Evolutionary conservation across 2,888 invertebrate genomes (phyloP), one percentile per base, ranked within the genome.

Genomic region (Perizoma flavofasciatum): DNA sequence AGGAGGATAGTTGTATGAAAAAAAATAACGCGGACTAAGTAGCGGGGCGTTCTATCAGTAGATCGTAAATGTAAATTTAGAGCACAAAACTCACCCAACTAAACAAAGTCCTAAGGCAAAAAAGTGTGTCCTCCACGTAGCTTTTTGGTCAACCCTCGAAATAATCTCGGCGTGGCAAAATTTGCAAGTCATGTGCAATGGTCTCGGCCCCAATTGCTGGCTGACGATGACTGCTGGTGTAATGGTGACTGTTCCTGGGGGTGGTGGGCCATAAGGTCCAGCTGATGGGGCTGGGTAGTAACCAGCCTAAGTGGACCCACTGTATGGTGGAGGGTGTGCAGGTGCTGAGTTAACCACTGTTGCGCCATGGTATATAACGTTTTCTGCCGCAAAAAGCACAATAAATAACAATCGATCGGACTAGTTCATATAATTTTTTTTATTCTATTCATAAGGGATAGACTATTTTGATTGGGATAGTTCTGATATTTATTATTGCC

Each of bases 331-430:
- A 7, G 37, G 37, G 37, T 37, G 5, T 7, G 1, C 37, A 1
- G 37, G 37, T 37, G 37, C 6, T 37, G 37, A 37, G 37, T 37
- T 37, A 37, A 37, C 37, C 5, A 37, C 48, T 49, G 58, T 55
- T 41, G 51, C 40, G 46, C 48, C 53, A 59, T 55, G 33, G 58
- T 54, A 22, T 46, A 44, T 44, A 10, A 35, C 6, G 34, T 47
- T 8, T n/a, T 49, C 22, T 11, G 46, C 56, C 60, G 22, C 52
- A 61, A 41, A 49, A 7, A 11, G n/a, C 43, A 11, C n/a, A 37
- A 37, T 22, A 37, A 37, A 37, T 37, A 35, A 7, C 45, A 44
- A 22, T 22, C 22, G 22, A 22, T 22, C 22, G 22, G 22, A 22
- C 22, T 2, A 22, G 22, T 22, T 22, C 22, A 22, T 22, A 22